Percentiles rank a stretch among this genome's conserved stretches.
Conservation (phyloP, 1,140 invertebrate genomes). For the Augochlora pura region DNA sequence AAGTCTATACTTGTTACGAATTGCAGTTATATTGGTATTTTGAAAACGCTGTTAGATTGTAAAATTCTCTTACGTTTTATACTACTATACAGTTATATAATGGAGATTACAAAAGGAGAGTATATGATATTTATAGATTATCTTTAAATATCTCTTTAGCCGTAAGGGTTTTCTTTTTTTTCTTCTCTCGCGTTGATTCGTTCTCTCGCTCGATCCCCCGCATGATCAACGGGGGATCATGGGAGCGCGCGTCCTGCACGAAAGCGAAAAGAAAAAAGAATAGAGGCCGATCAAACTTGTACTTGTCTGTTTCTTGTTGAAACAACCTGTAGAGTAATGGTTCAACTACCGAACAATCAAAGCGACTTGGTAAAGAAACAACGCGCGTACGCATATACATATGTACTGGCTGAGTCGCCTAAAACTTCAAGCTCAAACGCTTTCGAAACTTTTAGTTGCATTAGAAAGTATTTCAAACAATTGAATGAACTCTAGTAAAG, state of each 20-base stretch:
- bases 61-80: conserved; percentile 72
- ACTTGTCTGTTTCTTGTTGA: conserved; percentile 42
- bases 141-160: conserved; percentile 65
- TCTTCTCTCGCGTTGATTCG: conserved; percentile 36
- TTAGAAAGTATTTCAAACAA: too few species aligned
- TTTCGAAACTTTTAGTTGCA: too few species aligned
- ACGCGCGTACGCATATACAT: conserved; percentile 28
- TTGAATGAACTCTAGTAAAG: too few species aligned
- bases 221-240: not conserved
- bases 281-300: conserved; percentile 42
- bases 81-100: conserved; percentile 64
- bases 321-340: conserved; percentile 34
- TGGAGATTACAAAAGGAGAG: conserved; percentile 58
- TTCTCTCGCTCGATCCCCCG: not conserved
- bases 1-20: conserved; percentile 78
- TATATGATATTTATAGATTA: conserved; percentile 66
- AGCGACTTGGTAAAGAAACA: conserved; percentile 38
- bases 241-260: not conserved
- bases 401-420: too few species aligned
- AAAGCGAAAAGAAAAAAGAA: not conserved
- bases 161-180: conserved; percentile 57
- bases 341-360: conserved; percentile 49
- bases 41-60: conserved; percentile 69
- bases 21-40: conserved; percentile 72
- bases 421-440: too few species aligned